Percentiles rank a stretch among this genome's conserved stretches.
phyloP scores from a whole-genome alignment of 2,888 invertebrate species.

The Nasonovia ribisnigri region DNA sequence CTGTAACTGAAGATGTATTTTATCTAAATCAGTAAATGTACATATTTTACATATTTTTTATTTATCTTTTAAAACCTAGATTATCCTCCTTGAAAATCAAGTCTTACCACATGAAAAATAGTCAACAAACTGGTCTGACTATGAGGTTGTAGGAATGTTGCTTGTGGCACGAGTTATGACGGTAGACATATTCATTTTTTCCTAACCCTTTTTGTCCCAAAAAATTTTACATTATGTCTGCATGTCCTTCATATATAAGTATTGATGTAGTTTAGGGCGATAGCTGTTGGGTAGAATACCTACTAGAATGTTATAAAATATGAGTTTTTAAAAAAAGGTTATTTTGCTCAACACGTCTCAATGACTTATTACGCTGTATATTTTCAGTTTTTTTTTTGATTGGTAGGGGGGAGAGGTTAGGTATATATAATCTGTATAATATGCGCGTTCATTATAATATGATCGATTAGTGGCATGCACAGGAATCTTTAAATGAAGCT shows the following conservation, averaged over 20 bases:
- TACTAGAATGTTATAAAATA: neutral
- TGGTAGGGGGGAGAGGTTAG: too few relatives aligned
- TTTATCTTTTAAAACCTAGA: neutral
- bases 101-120: neutral
- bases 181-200: neutral
- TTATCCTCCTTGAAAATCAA: neutral
- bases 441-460: too few relatives aligned
- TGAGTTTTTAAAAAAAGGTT: neutral
- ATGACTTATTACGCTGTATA: too few relatives aligned
- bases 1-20: neutral
- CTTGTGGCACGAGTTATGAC: neutral
- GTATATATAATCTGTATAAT: too few relatives aligned
- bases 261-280: neutral
- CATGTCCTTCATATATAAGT: neutral
- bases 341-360: too few relatives aligned
- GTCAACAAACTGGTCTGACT: neutral
- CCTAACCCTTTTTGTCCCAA: neutral
- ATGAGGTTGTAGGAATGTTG: neutral
- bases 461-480: too few relatives aligned
- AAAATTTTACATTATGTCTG: neutral
- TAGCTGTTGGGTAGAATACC: too few relatives aligned
- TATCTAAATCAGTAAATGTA: neutral
- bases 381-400: too few relatives aligned
- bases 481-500: too few relatives aligned
- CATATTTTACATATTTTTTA: neutral